These are phyloP conservation scores for Acanthoscelides obtectus DNA, from an alignment of 2,888 invertebrate genomes.

Conservation along the genomic window DNA sequence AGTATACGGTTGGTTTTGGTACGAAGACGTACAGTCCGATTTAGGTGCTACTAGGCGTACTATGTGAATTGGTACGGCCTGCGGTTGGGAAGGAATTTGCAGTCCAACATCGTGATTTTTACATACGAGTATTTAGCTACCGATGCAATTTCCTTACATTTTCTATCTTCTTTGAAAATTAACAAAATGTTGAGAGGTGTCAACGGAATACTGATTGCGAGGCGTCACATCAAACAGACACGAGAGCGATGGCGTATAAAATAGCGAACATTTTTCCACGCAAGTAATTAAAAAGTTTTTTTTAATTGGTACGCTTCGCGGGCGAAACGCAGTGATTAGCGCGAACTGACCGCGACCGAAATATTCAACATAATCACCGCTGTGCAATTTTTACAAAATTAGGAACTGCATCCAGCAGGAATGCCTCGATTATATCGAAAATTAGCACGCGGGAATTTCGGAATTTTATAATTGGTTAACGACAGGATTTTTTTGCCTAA, in stretches of 20 bases:
- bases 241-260: neutral
- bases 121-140: too few species aligned
- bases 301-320: neutral
- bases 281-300: conserved; percentile 20
- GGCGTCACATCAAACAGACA: too few species aligned
- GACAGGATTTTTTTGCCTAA: neutral
- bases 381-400: neutral
- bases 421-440: neutral
- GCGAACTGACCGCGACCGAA: neutral
- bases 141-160: too few species aligned
- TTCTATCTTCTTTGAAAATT: too few species aligned
- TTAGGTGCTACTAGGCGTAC: too few species aligned
- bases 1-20: too few species aligned
- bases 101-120: too few species aligned
- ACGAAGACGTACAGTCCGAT: too few species aligned
- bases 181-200: too few species aligned
- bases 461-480: neutral
- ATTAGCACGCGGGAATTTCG: neutral
- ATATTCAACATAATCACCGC: neutral
- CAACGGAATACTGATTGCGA: too few species aligned
- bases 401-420: neutral
- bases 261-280: conserved; percentile 5
- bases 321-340: neutral
- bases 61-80: too few species aligned
- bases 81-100: too few species aligned